These are phyloP conservation scores for Salvelinus sp. DNA, from an alignment of 2,113 vertebrate species.

Conservation along the genomic window DNA sequence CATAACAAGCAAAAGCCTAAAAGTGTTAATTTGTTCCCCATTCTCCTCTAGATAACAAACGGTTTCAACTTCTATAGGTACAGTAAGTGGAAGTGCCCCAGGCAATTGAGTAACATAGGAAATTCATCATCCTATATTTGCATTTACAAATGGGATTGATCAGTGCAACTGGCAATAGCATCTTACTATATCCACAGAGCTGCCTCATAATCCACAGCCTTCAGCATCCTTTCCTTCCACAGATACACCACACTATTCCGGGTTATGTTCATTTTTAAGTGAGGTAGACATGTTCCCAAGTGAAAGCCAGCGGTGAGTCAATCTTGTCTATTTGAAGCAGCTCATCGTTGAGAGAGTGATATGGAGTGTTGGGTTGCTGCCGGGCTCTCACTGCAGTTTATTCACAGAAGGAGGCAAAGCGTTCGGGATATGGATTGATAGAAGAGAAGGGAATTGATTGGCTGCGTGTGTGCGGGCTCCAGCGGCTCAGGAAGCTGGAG, in stretches of 20 bases:
- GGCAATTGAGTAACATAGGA: too few species aligned
- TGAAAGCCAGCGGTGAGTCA: conserved; percentile 64
- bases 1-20: too few species aligned
- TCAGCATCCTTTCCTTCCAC: background rate
- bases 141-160: too few species aligned
- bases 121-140: too few species aligned
- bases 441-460: conserved; percentile 78
- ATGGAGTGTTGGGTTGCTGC: conserved; percentile 71
- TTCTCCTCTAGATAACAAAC: too few species aligned
- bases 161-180: too few species aligned
- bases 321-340: conserved; percentile 20
- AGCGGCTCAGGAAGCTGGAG: conserved; percentile 56
- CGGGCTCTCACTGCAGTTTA: conserved; percentile 62
- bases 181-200: too few species aligned
- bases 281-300: conserved; percentile 46
- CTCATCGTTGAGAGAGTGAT: conserved; percentile 20
- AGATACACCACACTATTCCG: conserved; percentile 51
- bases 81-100: too few species aligned
- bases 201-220: too few species aligned
- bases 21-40: too few species aligned
- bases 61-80: too few species aligned
- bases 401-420: conserved; percentile 68
- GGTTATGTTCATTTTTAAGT: conserved; percentile 17
- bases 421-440: conserved; percentile 79
- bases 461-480: conserved; percentile 13